Evolutionary conservation across 2,888 invertebrate species (phyloP).

Genomic region (Hypolimnas misippus): DNA sequence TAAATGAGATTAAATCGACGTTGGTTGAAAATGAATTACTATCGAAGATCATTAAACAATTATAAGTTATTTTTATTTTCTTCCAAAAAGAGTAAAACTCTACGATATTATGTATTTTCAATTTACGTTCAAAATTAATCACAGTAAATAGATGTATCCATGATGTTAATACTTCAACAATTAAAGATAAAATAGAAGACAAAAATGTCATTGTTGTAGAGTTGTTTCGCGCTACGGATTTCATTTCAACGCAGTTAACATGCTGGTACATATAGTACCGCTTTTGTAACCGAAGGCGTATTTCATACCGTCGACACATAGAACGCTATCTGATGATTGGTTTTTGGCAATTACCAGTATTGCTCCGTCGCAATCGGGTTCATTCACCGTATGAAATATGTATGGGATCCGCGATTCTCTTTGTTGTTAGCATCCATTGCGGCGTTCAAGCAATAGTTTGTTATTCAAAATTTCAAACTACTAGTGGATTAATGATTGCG

Average conservation of each 20-base stretch:
- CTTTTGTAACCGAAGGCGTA: conserved; percentile 80
- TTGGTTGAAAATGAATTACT: too few relatives aligned
- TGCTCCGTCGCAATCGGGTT: conserved; percentile 80
- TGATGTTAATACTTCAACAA: not conserved
- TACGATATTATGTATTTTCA: too few relatives aligned
- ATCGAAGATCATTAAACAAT: too few relatives aligned
- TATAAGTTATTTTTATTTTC: too few relatives aligned
- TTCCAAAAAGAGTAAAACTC: too few relatives aligned
- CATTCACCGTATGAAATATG: conserved; percentile 83
- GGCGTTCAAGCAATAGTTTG: conserved; percentile 36
- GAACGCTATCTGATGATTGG: conserved; percentile 84
- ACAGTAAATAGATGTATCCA: not conserved
- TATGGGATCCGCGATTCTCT: conserved; percentile 75
- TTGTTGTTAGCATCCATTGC: conserved; percentile 60
- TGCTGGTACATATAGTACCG: conserved; percentile 44
- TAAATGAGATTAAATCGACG: too few relatives aligned
- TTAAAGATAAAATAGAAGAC: not conserved
- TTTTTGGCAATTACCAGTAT: conserved; percentile 84
- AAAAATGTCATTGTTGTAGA: not conserved
- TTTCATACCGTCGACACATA: conserved; percentile 76
- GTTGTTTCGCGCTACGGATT: conserved; percentile 14
- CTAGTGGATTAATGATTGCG: conserved; percentile 22
- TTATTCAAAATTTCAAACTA: conserved; percentile 46
- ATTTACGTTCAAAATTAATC: too few relatives aligned
- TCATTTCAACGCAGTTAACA: conserved; percentile 31